Evolutionary conservation across 2,113 vertebrate genomes (phyloP).

Genomic region (Rhynchomys soricoides): DNA sequence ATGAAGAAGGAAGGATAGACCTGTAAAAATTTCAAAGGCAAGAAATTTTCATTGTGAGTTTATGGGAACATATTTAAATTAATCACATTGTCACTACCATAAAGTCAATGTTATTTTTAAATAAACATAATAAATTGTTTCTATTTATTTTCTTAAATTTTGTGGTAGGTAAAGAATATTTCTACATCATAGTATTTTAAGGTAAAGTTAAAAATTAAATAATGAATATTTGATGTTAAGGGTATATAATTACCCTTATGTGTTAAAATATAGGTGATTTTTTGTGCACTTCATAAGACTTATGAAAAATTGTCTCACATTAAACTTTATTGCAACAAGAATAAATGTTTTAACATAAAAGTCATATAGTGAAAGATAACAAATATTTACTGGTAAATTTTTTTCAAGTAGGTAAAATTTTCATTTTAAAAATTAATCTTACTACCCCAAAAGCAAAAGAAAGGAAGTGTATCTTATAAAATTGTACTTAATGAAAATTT

Average conservation of each 20-base stretch:
- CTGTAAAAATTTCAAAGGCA: neutral
- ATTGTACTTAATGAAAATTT: neutral
- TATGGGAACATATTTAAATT: neutral
- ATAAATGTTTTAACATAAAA: neutral
- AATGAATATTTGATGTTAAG: neutral
- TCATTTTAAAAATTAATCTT: neutral
- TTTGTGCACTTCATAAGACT: neutral
- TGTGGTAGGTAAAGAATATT: neutral
- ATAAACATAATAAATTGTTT: neutral
- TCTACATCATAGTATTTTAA: neutral
- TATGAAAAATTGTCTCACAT: neutral
- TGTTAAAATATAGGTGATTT: neutral
- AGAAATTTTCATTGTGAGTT: neutral
- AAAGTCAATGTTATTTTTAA: too few species aligned
- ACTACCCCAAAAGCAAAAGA: neutral
- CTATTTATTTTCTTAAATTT: neutral
- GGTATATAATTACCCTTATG: neutral
- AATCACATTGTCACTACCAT: neutral
- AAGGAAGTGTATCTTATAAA: constrained; percentile 6
- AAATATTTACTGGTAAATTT: neutral
- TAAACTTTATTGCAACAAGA: constrained; percentile 38
- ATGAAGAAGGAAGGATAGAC: neutral
- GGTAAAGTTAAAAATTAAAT: neutral
- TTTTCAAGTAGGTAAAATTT: neutral
- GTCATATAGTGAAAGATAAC: neutral